Evolutionary conservation across 2,888 invertebrate species (phyloP).

Genomic region (Conus canariensis): DNA sequence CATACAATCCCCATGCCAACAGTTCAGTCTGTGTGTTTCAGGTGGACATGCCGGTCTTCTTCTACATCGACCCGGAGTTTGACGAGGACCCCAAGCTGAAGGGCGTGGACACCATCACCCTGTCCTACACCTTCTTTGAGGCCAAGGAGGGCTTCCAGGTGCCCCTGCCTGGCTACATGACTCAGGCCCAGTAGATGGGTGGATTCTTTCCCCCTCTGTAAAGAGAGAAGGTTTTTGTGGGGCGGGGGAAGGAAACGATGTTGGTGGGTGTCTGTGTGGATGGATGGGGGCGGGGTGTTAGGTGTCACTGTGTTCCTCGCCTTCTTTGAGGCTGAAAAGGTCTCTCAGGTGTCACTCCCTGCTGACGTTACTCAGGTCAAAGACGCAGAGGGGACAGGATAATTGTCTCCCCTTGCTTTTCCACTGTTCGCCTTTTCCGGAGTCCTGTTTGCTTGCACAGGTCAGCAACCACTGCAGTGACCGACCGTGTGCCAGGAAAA

Average conservation of each 20-base stretch:
- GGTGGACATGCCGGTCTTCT: slow-evolving; percentile 99
- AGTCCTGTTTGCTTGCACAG: too few relatives aligned
- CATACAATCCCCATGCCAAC: background rate
- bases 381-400: too few relatives aligned
- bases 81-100: slow-evolving; percentile 94
- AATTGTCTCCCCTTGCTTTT: too few relatives aligned
- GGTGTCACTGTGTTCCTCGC: slow-evolving; percentile 93
- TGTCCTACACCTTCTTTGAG: slow-evolving; percentile 99
- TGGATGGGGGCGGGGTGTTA: too few relatives aligned
- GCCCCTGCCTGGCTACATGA: slow-evolving; percentile 72
- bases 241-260: too few relatives aligned
- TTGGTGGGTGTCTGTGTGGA: too few relatives aligned
- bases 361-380: slow-evolving; percentile 56
- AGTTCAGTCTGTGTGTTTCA: slow-evolving; percentile 75
- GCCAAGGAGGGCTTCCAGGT: slow-evolving; percentile 85
- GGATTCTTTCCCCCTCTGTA: too few relatives aligned
- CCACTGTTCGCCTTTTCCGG: too few relatives aligned
- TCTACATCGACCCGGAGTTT: slow-evolving; percentile 98
- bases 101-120: slow-evolving; percentile 89
- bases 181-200: slow-evolving; percentile 76
- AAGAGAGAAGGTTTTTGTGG: too few relatives aligned
- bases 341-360: slow-evolving; percentile 43
- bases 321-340: slow-evolving; percentile 81
- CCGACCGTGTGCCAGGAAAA: too few relatives aligned
- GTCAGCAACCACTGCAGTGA: too few relatives aligned